Evolutionary conservation across 2,888 invertebrate genomes (phyloP).

Genomic region (Xylophagus ater): DNA sequence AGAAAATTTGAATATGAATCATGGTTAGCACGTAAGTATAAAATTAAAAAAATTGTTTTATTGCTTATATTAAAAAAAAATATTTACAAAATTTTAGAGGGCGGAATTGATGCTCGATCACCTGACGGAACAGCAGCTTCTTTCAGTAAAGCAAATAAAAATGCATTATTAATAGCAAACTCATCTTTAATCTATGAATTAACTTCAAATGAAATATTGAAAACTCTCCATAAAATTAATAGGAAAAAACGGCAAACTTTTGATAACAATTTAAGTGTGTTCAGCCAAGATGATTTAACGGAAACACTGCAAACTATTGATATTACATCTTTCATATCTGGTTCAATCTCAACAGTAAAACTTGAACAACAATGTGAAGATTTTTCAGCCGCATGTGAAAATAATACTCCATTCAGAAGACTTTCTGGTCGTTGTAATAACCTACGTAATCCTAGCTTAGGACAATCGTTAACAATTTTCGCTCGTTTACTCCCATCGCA

Average conservation of each 20-base stretch:
- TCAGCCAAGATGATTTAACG: constrained; percentile 53
- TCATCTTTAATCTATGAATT: constrained; percentile 77
- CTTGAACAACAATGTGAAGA: constrained; percentile 64
- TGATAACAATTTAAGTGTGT: constrained; percentile 46
- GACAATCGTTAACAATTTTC: constrained; percentile 75
- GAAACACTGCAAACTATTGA: constrained; percentile 72
- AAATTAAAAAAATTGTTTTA: background rate
- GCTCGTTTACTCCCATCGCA: constrained; percentile 72
- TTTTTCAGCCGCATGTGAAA: constrained; percentile 56
- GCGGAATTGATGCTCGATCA: constrained; percentile 75
- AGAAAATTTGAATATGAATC: constrained; percentile 71
- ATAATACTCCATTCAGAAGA: constrained; percentile 53
- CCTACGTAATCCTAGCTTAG: constrained; percentile 66
- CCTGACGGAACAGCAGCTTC: constrained; percentile 80
- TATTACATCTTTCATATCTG: constrained; percentile 55
- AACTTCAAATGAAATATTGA: constrained; percentile 75
- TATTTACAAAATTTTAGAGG: constrained; percentile 44
- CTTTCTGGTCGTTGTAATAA: constrained; percentile 83
- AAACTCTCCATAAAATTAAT: constrained; percentile 42
- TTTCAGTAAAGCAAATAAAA: constrained; percentile 79
- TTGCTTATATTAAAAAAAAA: background rate
- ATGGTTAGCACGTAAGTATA: constrained; percentile 58
- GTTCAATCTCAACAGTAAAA: constrained; percentile 44
- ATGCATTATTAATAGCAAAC: constrained; percentile 72
- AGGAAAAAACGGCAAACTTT: constrained; percentile 65